phyloP scores from a whole-genome alignment of 2,113 vertebrate species.

The Proterorhinus semilunaris region DNA sequence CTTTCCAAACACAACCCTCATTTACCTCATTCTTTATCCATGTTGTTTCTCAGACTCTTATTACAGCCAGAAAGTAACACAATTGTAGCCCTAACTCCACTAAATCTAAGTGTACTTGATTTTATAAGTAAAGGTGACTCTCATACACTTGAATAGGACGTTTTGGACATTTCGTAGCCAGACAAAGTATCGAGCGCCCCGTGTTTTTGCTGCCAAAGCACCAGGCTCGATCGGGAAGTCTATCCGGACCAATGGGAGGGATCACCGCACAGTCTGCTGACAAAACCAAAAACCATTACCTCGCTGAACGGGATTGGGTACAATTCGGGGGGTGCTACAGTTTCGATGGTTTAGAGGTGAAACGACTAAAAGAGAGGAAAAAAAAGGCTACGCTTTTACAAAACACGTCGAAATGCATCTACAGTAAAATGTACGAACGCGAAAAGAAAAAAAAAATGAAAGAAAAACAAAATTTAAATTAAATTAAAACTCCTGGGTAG shows the following conservation, averaged over 20 bases:
- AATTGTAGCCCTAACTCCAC: too few species aligned
- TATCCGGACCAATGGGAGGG: conserved; percentile 10
- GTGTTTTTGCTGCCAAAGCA: conserved; percentile 26
- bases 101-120: too few species aligned
- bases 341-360: conserved; percentile 21
- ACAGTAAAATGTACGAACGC: background rate
- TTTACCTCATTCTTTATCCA: too few species aligned
- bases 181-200: conserved; percentile 29
- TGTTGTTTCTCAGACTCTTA: too few species aligned
- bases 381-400: background rate
- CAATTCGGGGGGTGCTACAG: conserved; percentile 42
- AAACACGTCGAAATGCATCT: background rate
- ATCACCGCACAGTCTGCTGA: background rate
- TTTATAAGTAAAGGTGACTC: background rate
- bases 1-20: too few species aligned
- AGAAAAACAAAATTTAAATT: conserved; percentile 10
- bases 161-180: conserved; percentile 31
- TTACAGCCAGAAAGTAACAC: too few species aligned
- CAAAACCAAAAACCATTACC: background rate
- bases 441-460: background rate
- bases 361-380: background rate
- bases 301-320: background rate
- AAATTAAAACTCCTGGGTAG: conserved; percentile 25
- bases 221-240: conserved; percentile 26
- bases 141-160: background rate